Evolutionary conservation across 2,888 invertebrate genomes (phyloP).

Genomic region (Dendrolimus houi): DNA sequence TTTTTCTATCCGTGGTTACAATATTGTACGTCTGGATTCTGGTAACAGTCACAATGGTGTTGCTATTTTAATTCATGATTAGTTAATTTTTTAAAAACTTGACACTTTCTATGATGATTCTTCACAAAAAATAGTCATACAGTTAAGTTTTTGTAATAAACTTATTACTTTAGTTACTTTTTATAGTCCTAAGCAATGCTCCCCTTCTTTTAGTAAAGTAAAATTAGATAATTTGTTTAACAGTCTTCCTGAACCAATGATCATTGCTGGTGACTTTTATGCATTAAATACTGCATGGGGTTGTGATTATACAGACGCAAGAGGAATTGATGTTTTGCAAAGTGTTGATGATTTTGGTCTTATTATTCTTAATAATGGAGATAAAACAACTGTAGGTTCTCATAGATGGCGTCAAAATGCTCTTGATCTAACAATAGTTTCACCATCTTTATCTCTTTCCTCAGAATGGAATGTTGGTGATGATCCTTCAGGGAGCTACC

Average conservation of each 20-base stretch:
- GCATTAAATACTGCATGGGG: conserved; percentile 8
- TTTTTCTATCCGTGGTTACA: conserved; percentile 8
- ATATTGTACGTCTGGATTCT: conserved; percentile 5
- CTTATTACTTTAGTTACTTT: conserved; percentile 7
- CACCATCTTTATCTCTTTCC: not conserved
- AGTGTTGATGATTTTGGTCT: conserved; percentile 9
- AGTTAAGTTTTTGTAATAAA: conserved; percentile 1
- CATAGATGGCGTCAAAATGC: conserved; percentile 5
- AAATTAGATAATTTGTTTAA: conserved; percentile 7
- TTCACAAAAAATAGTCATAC: conserved; percentile 9
- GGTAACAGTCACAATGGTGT: conserved; percentile 11
- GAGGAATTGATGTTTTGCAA: conserved; percentile 6
- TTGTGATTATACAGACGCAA: conserved; percentile 1
- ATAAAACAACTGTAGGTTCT: conserved; percentile 6
- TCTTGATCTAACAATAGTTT: conserved; percentile 7
- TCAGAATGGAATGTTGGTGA: not conserved
- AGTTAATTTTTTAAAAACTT: conserved; percentile 4
- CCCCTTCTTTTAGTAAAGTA: conserved; percentile 3
- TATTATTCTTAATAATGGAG: conserved; percentile 7
- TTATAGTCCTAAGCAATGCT: conserved; percentile 3
- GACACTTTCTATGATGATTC: conserved; percentile 8
- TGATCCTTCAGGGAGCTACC: conserved; percentile 3
- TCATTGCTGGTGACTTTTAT: conserved; percentile 9
- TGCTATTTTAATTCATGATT: conserved; percentile 8
- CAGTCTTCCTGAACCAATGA: not conserved